Conservation (phyloP, 2,113 vertebrate species). For the Hucho hucho region DNA sequence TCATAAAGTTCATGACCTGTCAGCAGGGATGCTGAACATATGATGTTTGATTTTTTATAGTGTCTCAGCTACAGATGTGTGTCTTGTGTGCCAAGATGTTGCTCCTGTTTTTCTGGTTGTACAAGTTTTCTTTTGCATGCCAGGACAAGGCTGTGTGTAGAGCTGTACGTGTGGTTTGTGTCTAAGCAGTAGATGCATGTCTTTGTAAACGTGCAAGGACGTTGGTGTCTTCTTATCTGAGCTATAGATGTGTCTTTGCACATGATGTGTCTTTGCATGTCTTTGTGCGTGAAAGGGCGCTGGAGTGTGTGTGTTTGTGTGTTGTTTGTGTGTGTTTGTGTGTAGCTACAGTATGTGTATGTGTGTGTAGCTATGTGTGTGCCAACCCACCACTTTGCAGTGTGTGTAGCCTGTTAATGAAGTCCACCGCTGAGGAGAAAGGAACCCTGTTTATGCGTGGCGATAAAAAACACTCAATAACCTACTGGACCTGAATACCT, state of each 20-base stretch:
- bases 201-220: no score
- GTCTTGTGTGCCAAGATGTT: neutral
- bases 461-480: conserved; percentile 72
- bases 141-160: neutral
- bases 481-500: conserved; percentile 65
- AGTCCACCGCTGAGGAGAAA: conserved; percentile 56
- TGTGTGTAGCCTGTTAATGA: conserved; percentile 68
- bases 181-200: no score
- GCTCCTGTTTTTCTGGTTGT: neutral
- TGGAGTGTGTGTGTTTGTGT: neutral
- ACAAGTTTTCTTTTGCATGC: neutral
- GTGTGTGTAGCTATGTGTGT: conserved; percentile 21
- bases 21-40: no score
- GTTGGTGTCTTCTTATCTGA: no score
- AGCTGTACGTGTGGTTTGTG: neutral
- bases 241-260: neutral
- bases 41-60: no score
- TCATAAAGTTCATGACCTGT: no score
- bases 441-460: conserved; percentile 68
- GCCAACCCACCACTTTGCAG: conserved; percentile 11
- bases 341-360: conserved; percentile 7
- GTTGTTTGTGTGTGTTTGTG: neutral
- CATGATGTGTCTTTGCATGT: neutral
- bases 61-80: neutral
- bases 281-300: neutral